Percentiles rank a stretch among this genome's conserved stretches.
Conservation (phyloP, 1,140 invertebrate species). For the Ruditapes philippinarum region DNA sequence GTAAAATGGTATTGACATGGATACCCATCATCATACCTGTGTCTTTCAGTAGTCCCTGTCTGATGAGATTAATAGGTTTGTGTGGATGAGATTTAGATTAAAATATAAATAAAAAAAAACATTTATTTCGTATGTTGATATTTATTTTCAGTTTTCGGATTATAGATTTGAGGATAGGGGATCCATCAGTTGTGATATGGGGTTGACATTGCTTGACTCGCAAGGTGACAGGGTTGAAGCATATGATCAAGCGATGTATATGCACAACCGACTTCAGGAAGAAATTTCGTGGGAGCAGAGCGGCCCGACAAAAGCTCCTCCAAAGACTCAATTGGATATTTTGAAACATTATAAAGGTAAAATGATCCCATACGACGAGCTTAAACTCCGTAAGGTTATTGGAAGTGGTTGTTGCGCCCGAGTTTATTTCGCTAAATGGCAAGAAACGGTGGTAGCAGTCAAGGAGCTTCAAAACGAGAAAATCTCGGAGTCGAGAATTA, state of each 20-base stretch:
- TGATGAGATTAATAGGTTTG: no score
- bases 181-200: not conserved
- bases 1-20: not conserved
- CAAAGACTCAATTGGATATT: slow-evolving; percentile 42
- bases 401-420: slow-evolving; percentile 63
- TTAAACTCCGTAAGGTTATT: slow-evolving; percentile 60
- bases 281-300: slow-evolving; percentile 37
- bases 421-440: slow-evolving; percentile 68
- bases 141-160: not conserved
- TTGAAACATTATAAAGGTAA: slow-evolving; percentile 51
- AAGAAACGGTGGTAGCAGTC: slow-evolving; percentile 65
- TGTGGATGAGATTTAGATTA: no score
- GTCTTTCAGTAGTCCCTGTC: not conserved
- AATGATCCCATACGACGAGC: slow-evolving; percentile 64
- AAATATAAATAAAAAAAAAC: not conserved
- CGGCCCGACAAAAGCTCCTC: slow-evolving; percentile 4
- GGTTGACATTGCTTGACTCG: not conserved
- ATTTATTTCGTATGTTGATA: not conserved
- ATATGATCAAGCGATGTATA: not conserved
- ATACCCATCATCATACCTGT: not conserved
- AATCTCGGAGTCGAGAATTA: slow-evolving; percentile 55
- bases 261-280: slow-evolving; percentile 40
- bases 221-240: not conserved
- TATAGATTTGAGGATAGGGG: not conserved
- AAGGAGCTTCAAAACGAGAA: slow-evolving; percentile 69